Percentiles rank a stretch among this genome's conserved stretches.
Evolutionary conservation across 2,888 invertebrate species (phyloP).

Genomic region (Willowsia nigromaculata): DNA sequence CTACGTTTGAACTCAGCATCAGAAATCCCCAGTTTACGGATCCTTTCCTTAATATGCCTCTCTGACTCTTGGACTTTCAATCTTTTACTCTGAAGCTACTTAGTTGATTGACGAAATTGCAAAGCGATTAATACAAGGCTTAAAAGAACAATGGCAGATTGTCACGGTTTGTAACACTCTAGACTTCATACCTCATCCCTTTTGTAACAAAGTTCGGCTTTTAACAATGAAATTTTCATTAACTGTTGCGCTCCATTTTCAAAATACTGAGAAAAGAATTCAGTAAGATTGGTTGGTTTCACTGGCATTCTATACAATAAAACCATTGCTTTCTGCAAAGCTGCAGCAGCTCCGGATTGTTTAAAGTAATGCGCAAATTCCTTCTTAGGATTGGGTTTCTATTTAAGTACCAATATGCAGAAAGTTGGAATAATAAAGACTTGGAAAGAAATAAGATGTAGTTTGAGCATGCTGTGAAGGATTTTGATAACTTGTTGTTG

Average conservation of each 20-base stretch:
- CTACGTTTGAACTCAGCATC: slow-evolving; percentile 26
- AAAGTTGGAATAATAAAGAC: too few relatives aligned
- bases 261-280: slow-evolving; percentile 75
- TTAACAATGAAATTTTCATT: slow-evolving; percentile 66
- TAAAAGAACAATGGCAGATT: too few relatives aligned
- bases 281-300: slow-evolving; percentile 72
- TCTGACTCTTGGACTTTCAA: slow-evolving; percentile 35
- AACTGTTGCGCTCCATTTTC: slow-evolving; percentile 73
- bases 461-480: neutral
- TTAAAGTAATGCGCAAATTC: slow-evolving; percentile 73
- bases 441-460: too few relatives aligned
- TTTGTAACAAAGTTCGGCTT: slow-evolving; percentile 77
- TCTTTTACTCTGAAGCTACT: slow-evolving; percentile 1
- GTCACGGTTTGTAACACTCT: too few relatives aligned
- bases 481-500: too few relatives aligned
- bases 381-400: slow-evolving; percentile 66
- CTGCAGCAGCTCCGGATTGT: slow-evolving; percentile 69
- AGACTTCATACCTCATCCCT: slow-evolving; percentile 64
- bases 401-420: too few relatives aligned
- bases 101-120: too few relatives aligned
- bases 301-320: slow-evolving; percentile 74
- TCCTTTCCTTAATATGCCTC: neutral
- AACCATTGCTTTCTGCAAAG: slow-evolving; percentile 71
- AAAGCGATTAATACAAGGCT: too few relatives aligned
- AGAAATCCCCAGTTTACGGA: neutral